Evolutionary conservation across 2,888 invertebrate genomes (phyloP), one percentile per base, ranked within the genome.

Genomic region (Sphaerophoria rueppellii): DNA sequence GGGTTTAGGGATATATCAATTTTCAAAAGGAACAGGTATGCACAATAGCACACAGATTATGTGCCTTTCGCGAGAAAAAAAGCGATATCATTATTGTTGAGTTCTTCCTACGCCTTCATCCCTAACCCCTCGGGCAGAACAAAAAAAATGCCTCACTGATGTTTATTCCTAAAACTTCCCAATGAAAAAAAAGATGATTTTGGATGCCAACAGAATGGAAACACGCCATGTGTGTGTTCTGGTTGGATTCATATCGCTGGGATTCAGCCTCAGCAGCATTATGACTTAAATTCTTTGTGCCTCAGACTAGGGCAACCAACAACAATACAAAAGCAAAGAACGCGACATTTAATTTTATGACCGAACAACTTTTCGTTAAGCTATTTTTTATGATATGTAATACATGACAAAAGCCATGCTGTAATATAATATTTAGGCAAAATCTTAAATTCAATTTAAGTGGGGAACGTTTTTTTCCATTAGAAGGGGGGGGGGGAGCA

Each of bases 331-430:
- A 24, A 24, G 24, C 1, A 43, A 9, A 43, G 43, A 11, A 40
- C 61, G 70, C 73, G 63, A 65, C 70, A 78, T 78, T 70, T 78
- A 70, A 78, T 82, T 82, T 82, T 78, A 78, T 78, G 78, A 78
- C 73, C 73, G 63, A 74, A 78, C 70, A 82, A 82, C 72, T 82
- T 82, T 82, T 82, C 54, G 58, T 73, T 61, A 54, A 60, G 72
- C 52, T 58, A 32, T 72, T 58, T 34, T 73, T 54, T 73, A 52
- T 54, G 72, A 58, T 43, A 63, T 61, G 61, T 67, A 67, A 54
- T 52, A 67, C 16, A 24, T 24, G 54, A 54, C 54, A 67, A 67
- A 67, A 67, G 16, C 67, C 54, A 24, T 54, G 40, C 40, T 40
- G n/a, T 54, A 11, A 24, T 40, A 9, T 43, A n/a, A 52, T 16